phyloP scores from a whole-genome alignment of 2,113 vertebrate genomes.

The Nannobrachium achirus region DNA sequence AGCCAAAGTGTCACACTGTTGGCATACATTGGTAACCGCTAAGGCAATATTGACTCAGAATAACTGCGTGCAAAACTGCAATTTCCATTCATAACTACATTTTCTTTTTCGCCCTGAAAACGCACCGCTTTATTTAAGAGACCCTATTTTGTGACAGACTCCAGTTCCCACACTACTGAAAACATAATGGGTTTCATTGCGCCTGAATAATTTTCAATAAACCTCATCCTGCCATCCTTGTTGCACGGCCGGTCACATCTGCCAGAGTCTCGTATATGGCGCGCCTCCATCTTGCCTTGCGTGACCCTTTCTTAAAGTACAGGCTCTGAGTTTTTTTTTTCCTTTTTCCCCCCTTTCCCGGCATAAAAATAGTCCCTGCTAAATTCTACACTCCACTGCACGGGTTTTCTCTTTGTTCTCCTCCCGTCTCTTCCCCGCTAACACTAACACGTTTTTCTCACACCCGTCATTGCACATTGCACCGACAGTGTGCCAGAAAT shows the following conservation, averaged over 20 bases:
- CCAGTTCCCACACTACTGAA: constrained; percentile 3
- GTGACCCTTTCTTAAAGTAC: constrained; percentile 80
- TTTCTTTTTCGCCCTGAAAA: constrained; percentile 20
- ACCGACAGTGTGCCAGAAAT: constrained; percentile 51
- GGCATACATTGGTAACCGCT: constrained; percentile 40
- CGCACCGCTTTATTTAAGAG: not conserved
- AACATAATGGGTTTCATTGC: constrained; percentile 11
- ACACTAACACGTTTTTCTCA: constrained; percentile 49
- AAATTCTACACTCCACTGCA: constrained; percentile 65
- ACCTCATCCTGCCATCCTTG: not conserved
- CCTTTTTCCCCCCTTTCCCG: constrained; percentile 6
- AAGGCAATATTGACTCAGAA: constrained; percentile 56
- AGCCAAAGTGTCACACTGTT: constrained; percentile 27
- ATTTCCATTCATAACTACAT: constrained; percentile 37
- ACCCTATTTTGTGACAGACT: constrained; percentile 18
- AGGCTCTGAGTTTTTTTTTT: constrained; percentile 78
- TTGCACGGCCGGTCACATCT: constrained; percentile 51
- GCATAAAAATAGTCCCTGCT: constrained; percentile 64
- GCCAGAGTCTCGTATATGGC: constrained; percentile 78
- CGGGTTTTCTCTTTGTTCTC: constrained; percentile 22
- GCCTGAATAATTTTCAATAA: not conserved
- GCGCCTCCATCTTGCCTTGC: constrained; percentile 83
- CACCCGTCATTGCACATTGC: constrained; percentile 38
- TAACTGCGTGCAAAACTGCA: constrained; percentile 42
- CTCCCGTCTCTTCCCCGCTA: constrained; percentile 31